Evolutionary conservation across 2,888 invertebrate genomes (phyloP).

Genomic region (Tanypteryx hageni): DNA sequence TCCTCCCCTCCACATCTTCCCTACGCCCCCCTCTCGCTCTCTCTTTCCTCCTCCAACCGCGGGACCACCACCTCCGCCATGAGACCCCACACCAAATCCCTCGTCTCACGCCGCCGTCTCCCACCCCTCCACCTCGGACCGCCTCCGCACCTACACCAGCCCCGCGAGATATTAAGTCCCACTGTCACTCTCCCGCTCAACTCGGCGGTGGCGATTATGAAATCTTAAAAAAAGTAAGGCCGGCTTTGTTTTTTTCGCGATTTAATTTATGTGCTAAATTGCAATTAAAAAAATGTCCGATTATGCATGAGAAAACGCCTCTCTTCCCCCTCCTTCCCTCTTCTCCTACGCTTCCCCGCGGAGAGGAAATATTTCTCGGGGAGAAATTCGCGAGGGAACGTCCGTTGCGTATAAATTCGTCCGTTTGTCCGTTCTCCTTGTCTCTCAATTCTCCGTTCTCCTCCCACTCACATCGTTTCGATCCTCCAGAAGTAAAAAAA

Average conservation of each 20-base stretch:
- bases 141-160: neutral
- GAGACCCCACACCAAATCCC: neutral
- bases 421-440: neutral
- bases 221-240: neutral
- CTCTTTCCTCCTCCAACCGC: neutral
- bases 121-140: neutral
- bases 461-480: too few relatives aligned
- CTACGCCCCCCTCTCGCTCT: neutral
- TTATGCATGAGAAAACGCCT: neutral
- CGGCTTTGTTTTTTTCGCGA: neutral
- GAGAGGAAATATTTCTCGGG: neutral
- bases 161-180: neutral
- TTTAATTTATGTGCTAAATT: conserved; percentile 10
- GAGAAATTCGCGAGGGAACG: neutral
- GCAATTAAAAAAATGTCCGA: conserved; percentile 25
- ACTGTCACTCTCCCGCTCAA: neutral
- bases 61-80: neutral
- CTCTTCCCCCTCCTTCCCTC: neutral
- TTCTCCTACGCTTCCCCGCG: conserved; percentile 22
- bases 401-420: neutral
- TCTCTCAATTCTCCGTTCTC: too few relatives aligned
- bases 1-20: neutral
- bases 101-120: neutral
- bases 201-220: neutral
- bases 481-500: too few relatives aligned